Percentiles rank a stretch among this genome's conserved stretches.
Evolutionary conservation across 2,113 vertebrate genomes (phyloP).

Genomic region (Myotis davidii): DNA sequence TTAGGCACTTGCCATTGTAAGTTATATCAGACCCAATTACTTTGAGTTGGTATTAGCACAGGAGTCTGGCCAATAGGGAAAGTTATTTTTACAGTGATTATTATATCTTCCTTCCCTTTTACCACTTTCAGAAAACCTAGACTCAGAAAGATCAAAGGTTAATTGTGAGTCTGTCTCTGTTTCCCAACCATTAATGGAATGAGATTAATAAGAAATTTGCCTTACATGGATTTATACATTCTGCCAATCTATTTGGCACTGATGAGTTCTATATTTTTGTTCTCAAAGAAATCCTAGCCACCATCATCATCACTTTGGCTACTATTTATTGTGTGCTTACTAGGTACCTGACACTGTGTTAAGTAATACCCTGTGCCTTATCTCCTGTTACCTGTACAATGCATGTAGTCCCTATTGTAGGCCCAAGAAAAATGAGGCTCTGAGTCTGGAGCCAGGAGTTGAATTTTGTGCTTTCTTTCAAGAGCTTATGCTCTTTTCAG

Average conservation of each 20-base stretch:
- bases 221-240: background rate
- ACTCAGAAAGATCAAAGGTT: background rate
- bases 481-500: background rate
- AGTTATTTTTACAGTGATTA: slow-evolving; percentile 8
- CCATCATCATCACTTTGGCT: background rate
- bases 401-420: background rate
- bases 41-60: slow-evolving; percentile 1
- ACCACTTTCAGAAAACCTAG: background rate
- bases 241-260: background rate
- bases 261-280: background rate
- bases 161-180: background rate
- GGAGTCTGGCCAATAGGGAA: background rate
- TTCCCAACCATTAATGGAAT: background rate
- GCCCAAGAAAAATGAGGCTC: slow-evolving; percentile 1
- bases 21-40: too few species aligned
- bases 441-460: background rate
- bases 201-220: background rate
- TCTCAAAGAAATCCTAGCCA: background rate
- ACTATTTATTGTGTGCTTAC: background rate
- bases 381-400: background rate
- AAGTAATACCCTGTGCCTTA: background rate
- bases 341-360: background rate
- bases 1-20: background rate
- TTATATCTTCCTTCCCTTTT: background rate
- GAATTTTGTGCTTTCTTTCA: slow-evolving; percentile 23